A percentile compares a stretch with the other conserved stretches of the same genome.
Evolutionary conservation across 1,140 invertebrate species (phyloP).

Genomic region (Drosophila sproati): DNA sequence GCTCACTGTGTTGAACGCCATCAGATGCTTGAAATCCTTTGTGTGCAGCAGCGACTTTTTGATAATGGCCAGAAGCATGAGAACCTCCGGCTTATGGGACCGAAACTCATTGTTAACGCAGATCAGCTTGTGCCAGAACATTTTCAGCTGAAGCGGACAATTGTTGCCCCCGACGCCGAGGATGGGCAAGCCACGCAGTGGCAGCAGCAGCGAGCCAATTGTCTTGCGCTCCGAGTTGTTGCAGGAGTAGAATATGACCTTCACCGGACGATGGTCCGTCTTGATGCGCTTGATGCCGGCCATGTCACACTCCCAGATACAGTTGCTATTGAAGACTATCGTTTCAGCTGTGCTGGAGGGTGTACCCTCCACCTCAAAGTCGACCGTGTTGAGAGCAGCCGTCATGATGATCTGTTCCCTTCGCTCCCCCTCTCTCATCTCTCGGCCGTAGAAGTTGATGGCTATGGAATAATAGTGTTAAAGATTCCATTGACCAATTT

Average conservation of each 20-base stretch:
- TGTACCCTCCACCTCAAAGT: slow-evolving; percentile 74
- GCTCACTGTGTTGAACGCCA: slow-evolving; percentile 57
- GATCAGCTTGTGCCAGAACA: slow-evolving; percentile 75
- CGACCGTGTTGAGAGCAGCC: slow-evolving; percentile 67
- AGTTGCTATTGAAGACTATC: slow-evolving; percentile 78
- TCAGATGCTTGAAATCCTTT: slow-evolving; percentile 63
- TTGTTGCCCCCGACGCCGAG: slow-evolving; percentile 40
- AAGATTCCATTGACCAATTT: not conserved
- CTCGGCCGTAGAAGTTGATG: slow-evolving; percentile 63
- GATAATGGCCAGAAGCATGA: slow-evolving; percentile 66
- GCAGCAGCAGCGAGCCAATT: slow-evolving; percentile 67
- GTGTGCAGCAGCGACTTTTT: slow-evolving; percentile 68
- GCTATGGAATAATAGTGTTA: slow-evolving; percentile 25
- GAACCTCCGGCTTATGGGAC: slow-evolving; percentile 69
- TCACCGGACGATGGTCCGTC: slow-evolving; percentile 75
- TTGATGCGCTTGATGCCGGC: slow-evolving; percentile 74
- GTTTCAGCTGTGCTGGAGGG: slow-evolving; percentile 45
- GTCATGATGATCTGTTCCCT: slow-evolving; percentile 64
- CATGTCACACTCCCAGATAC: slow-evolving; percentile 77
- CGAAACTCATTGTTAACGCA: slow-evolving; percentile 62
- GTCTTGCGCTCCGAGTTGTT: slow-evolving; percentile 33
- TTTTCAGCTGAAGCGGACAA: slow-evolving; percentile 52
- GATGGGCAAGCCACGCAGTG: slow-evolving; percentile 65
- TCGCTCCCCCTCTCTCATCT: slow-evolving; percentile 42
- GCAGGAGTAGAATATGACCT: slow-evolving; percentile 59